Evolutionary conservation across 2,113 vertebrate genomes (phyloP), one percentile per base, ranked within the genome.

Genomic region (Picathartes gymnocephalus): DNA sequence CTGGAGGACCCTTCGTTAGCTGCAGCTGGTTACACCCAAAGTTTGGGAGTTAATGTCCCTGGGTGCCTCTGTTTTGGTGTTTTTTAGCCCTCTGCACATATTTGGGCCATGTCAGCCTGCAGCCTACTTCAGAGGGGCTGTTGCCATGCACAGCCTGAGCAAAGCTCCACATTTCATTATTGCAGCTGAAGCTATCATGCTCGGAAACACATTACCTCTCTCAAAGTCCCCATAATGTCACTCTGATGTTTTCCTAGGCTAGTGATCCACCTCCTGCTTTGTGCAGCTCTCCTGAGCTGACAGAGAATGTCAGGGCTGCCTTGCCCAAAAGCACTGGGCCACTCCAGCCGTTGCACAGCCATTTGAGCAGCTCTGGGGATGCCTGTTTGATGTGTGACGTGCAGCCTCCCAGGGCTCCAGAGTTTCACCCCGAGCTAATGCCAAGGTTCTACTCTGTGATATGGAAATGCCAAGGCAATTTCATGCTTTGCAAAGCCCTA

Each of bases 401-500:
- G 86, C 56, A 90, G 58, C 57, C 86, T 92, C 87, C 39, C 0
- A 0, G 76, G 88, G n/a, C 71, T 72, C 35, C 25, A 56, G 78
- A 74, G 47, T 64, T 93, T 81, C 24, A 88, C 33, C 72, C 82
- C 8, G 0, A 85, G 58, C 92, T 68, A 84, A 47, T 71, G 68
- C 82, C 84, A 74, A 33, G 66, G 77, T 92, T 91, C 92, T 51
- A 74, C 68, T 92, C 70, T n/a, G 11, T 71, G 78, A 88, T 73
- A 72, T 62, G 68, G 58, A 92, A 96, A 83, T 47, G 78, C 47
- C 37, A 10, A 96, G 54, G 82, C 68, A 93, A 91, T 97, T 97
- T 97, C 91, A 96, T 87, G 87, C 92, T 88, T 97, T 95, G 50
- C 85, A 90, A 96, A 93, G 56, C 93, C 83, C 86, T 92, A 68